Evolutionary conservation across 2,888 invertebrate species (phyloP), one percentile per base, ranked within the genome.

Genomic region (Hypselothyrea guttata): DNA sequence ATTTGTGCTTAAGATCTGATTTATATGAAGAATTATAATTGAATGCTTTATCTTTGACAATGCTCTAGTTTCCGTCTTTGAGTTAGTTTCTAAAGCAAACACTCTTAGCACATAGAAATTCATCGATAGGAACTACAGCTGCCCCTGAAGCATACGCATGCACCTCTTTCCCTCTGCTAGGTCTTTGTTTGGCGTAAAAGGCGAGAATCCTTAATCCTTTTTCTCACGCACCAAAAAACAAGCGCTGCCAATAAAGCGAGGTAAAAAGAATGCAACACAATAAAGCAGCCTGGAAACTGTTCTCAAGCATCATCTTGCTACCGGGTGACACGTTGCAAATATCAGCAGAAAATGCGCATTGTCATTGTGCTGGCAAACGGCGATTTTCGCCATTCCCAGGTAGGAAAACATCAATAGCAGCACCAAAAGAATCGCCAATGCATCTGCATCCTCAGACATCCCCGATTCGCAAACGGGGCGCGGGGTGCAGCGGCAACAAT

Each of bases 171-270:
- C 68, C 59, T 61, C 22, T 27, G 48, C 16, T 45, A 22, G 13
- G 31, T 33, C 63, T 51, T 68, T 68, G 68, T 67, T 58, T 30
- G 33, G 30, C 42, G 53, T 8, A 5, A 33, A 51, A 40, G 65
- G 72, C 64, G 69, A 77, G 74, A 71, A 60, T 68, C 53, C 54
- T 72, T 78, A 82, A 82, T 82, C 82, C 83, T 82, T 81, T 82
- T 82, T 82, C 82, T 82, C 82, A 82, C 82, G 82, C 81, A 78
- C 76, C 76, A 75, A 71, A 72, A 79, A 79, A 67, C 74, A 76
- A 70, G 77, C 64, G 71, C 64, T 71, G 56, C 48, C 73, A 64
- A 63, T 75, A 76, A 76, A 70, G 66, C 58, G 31, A 53, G 48
- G 35, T 35, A 30, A 31, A 5, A 37, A 37, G 38, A 31, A 48